Evolutionary conservation across 2,888 invertebrate genomes (phyloP), one percentile per base, ranked within the genome.

Genomic region (Hypomecis atomaria): DNA sequence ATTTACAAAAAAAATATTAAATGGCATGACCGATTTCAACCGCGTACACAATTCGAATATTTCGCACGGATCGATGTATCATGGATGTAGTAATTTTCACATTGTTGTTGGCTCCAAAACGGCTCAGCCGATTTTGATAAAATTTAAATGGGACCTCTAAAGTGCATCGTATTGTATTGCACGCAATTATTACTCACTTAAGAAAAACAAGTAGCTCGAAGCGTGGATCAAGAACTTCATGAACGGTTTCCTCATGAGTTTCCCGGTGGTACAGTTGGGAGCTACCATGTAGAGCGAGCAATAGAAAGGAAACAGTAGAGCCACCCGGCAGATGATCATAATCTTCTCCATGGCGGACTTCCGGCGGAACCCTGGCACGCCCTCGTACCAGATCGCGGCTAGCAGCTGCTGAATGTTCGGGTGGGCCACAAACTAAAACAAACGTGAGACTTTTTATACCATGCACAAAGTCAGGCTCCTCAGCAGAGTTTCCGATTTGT

Each of bases 181-280:
- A 49, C 4, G 4, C 4, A 36, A 49, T n/a, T 1, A 37, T 10
- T 37, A 95, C 97, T 96, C 89, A 99, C 99, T 93, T 67, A 99
- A 93, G 86, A 99, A 99, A 90, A 98, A 97, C 71, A 98, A 90
- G 84, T 99, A 99, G 10, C 98, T 98, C 0, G 98, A 96, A 6
- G 98, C 98, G 81, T 99, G 98, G 59, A 98, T 96, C 78, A 99
- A 94, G 86, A 99, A 99, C 90, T 99, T 99, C 96, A 99, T 98
- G 84, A 99, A 99, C 0, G 99, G 99, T 84, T 98, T 97, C 72
- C 97, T 94, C 95, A 98, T 96, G 37, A 98, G 94, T 75, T 95
- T 95, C 0, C 98, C 98, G 6, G 95, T 95, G 5, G 93, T 90
- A 54, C 97, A 96, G 78, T 96, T 96, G 0, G 99, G 99, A 0